phyloP scores from a whole-genome alignment of 1,140 invertebrate species.

The Eufriesea mexicana region DNA sequence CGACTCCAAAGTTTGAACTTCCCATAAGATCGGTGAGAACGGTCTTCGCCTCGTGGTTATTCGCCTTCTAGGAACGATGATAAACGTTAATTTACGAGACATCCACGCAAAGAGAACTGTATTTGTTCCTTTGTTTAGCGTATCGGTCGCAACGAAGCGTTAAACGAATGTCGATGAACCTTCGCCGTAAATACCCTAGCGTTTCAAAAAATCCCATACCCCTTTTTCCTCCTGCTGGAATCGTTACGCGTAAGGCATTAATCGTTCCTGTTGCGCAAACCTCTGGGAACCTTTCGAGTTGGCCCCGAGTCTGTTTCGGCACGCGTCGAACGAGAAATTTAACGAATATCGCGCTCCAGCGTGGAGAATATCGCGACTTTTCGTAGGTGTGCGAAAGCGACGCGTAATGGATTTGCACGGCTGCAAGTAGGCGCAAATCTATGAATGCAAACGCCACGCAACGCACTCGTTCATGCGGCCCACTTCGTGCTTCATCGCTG shows the following conservation, averaged over 20 bases:
- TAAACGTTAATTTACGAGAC: slow-evolving; percentile 5
- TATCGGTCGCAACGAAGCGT: neutral
- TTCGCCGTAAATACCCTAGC: neutral
- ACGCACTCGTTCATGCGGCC: slow-evolving; percentile 37
- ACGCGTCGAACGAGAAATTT: slow-evolving; percentile 3
- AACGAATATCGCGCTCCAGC: neutral
- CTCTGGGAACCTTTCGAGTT: too few species aligned
- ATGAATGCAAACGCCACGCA: slow-evolving; percentile 50
- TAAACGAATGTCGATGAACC: slow-evolving; percentile 32
- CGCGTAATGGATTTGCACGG: slow-evolving; percentile 20
- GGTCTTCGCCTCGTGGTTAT: neutral
- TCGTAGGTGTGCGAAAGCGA: slow-evolving; percentile 33
- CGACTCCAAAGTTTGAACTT: neutral
- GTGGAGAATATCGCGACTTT: slow-evolving; percentile 5
- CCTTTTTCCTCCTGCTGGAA: neutral
- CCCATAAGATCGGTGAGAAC: neutral
- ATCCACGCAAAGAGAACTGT: neutral
- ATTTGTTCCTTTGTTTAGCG: slow-evolving; percentile 37
- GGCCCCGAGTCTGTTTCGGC: too few species aligned
- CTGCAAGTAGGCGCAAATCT: slow-evolving; percentile 43
- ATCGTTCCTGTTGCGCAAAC: too few species aligned
- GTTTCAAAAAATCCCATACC: neutral
- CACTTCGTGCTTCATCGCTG: slow-evolving; percentile 39
- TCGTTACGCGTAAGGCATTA: neutral
- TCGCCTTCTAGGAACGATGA: slow-evolving; percentile 27